Evolutionary conservation across 2,113 vertebrate species (phyloP).

Genomic region (Chaenocephalus aceratus): DNA sequence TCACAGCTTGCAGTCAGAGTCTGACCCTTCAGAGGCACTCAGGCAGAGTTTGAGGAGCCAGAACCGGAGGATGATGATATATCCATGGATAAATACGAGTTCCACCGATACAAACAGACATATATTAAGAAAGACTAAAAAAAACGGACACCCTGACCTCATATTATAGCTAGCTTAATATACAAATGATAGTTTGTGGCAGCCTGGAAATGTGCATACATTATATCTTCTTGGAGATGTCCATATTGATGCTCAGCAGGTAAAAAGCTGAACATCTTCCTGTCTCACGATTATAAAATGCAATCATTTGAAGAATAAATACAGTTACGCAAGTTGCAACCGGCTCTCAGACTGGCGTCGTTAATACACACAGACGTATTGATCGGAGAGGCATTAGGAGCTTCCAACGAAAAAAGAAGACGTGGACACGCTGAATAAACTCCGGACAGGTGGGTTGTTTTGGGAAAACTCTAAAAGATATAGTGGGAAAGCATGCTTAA

Average conservation of each 20-base stretch:
- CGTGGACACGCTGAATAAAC: not conserved
- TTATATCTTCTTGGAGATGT: not conserved
- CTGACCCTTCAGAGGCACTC: not conserved
- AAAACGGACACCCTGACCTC: not conserved
- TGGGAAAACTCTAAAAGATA: not conserved
- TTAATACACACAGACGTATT: not conserved
- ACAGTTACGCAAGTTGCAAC: not conserved
- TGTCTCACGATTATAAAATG: not conserved
- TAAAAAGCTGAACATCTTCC: not conserved
- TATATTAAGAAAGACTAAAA: not conserved
- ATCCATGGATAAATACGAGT: not conserved
- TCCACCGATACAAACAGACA: not conserved
- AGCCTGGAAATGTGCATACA: not conserved
- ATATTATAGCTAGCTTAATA: not conserved
- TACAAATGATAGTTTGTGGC: not conserved
- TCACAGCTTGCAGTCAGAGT: not conserved
- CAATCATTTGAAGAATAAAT: not conserved
- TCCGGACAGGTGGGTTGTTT: not conserved
- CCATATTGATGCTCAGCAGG: no score
- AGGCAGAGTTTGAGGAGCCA: not conserved
- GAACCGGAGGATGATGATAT: not conserved
- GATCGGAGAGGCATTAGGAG: not conserved
- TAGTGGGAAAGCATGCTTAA: constrained; percentile 1
- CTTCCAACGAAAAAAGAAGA: not conserved
- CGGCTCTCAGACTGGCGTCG: not conserved